Conservation (phyloP, 2,797 vertebrate genomes). For the Sebastes diaconus region DNA sequence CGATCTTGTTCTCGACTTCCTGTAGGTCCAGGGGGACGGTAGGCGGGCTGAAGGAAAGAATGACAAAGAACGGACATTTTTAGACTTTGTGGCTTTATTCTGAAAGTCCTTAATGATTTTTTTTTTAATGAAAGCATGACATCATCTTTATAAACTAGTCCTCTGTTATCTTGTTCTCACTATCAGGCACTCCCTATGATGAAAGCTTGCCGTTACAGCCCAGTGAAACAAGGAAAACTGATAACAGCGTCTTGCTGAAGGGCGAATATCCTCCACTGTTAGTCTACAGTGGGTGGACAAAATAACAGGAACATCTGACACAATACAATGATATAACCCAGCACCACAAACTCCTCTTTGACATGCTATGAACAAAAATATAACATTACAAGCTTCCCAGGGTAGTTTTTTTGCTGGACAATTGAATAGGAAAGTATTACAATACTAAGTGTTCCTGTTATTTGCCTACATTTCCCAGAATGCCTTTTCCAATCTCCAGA, state of each 20-base stretch:
- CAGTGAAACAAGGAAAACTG: conserved; percentile 10
- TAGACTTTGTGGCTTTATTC: not conserved
- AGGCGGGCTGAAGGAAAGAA: conserved; percentile 83
- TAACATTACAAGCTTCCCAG: not conserved
- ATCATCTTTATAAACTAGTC: conserved; percentile 1
- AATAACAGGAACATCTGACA: not conserved
- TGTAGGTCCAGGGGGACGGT: conserved; percentile 87
- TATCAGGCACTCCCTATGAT: conserved; percentile 10
- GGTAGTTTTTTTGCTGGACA: no score
- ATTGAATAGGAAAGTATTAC: no score
- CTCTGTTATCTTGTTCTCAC: conserved; percentile 23
- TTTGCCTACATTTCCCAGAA: no score
- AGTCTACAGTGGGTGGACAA: not conserved
- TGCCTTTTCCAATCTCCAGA: not conserved
- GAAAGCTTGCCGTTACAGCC: conserved; percentile 8
- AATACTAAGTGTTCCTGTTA: not conserved
- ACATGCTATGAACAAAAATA: not conserved
- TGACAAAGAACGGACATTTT: not conserved
- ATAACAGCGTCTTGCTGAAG: conserved; percentile 8
- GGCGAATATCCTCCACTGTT: not conserved
- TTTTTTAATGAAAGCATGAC: not conserved
- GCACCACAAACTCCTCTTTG: not conserved
- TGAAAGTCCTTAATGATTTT: not conserved
- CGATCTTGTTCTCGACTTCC: conserved; percentile 93
- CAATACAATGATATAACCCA: not conserved